Base-by-base conservation (phyloP, 30 jellyfish, hydroid and myxozoan species). In the Aurelia aurita complex sp. Pacific region DNA sequence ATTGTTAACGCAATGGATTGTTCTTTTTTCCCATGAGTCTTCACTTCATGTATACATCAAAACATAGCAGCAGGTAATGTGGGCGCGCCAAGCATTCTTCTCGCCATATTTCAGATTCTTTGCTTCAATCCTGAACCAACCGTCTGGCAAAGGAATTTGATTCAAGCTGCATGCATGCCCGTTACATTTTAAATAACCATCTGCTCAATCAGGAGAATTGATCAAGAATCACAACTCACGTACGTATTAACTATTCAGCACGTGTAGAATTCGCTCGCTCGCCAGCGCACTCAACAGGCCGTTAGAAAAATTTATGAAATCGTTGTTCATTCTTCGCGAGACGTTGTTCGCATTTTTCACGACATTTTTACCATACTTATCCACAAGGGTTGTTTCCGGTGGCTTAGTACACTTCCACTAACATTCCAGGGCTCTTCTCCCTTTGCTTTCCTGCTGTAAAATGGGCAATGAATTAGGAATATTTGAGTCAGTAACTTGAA, bases 31-130 rank as follows among this genome's bases (percentile, higher is more conserved):
- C 91, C 91, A 82, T 82, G 84, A 82, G 91, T 69, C 91, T 67
- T 55, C 91, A 51, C 70, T 80, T 60, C 69, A 74, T 71, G 91
- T 61, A 76, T 76, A 60, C 86, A 76, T 76, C 86, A 82, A 82
- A 82, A 82, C 91, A 82, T 82, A 67, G 85, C 91, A 82, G 85
- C 91, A 82, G 85, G 91, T 68, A 82, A 73, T 76, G 93, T 92
- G 98, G 98, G 98, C 98, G 98, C 97, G 98, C 98, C 98, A 76
- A 78, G 85, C 98, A 92, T 92, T 77, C 94, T 87, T 92, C 74
- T 43, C 74, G 75, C 83, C 92, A 88, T 88, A 78, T 60, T 88
- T 88, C 85, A 68, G 85, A 88, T 88, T 88, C 97, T 80, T 88
- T 64, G 29, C 92, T 59, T 59, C 85, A 85, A 85, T 77, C 84